Evolutionary conservation across 2,888 invertebrate species (phyloP).

Genomic region (Drosophila emarginata): DNA sequence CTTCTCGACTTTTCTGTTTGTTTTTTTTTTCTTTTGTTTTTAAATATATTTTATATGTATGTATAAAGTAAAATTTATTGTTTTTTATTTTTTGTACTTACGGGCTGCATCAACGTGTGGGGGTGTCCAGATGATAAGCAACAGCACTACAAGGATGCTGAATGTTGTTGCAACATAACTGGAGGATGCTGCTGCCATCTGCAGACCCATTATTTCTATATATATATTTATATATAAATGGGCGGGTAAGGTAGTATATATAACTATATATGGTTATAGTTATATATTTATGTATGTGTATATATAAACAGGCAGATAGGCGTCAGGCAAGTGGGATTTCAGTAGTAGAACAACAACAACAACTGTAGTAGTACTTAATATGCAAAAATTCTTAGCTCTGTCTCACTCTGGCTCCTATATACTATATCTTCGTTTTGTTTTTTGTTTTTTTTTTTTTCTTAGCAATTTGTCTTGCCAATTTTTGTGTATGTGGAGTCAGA

Average conservation of each 20-base stretch:
- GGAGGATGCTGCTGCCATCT: slow-evolving; percentile 82
- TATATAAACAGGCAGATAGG: slow-evolving; percentile 6
- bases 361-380: slow-evolving; percentile 26
- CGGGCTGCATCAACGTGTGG: slow-evolving; percentile 81
- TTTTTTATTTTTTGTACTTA: slow-evolving; percentile 73
- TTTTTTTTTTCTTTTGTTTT: slow-evolving; percentile 1
- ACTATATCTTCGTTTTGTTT: not conserved
- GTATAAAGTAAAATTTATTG: slow-evolving; percentile 9
- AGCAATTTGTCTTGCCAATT: not conserved
- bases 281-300: slow-evolving; percentile 4
- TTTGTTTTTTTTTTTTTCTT: too few species aligned
- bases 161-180: slow-evolving; percentile 81
- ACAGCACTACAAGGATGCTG: slow-evolving; percentile 73
- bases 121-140: slow-evolving; percentile 80
- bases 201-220: slow-evolving; percentile 82
- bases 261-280: slow-evolving; percentile 14
- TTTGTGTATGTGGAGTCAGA: slow-evolving; percentile 56
- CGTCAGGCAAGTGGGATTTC: slow-evolving; percentile 17
- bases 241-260: slow-evolving; percentile 19
- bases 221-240: slow-evolving; percentile 13
- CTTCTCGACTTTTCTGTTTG: not conserved
- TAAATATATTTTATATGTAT: not conserved
- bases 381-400: slow-evolving; percentile 26
- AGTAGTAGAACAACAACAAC: slow-evolving; percentile 36
- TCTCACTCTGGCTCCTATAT: slow-evolving; percentile 3